Conservation (phyloP, 2,888 invertebrate species). For the Frankliniella fusca region DNA sequence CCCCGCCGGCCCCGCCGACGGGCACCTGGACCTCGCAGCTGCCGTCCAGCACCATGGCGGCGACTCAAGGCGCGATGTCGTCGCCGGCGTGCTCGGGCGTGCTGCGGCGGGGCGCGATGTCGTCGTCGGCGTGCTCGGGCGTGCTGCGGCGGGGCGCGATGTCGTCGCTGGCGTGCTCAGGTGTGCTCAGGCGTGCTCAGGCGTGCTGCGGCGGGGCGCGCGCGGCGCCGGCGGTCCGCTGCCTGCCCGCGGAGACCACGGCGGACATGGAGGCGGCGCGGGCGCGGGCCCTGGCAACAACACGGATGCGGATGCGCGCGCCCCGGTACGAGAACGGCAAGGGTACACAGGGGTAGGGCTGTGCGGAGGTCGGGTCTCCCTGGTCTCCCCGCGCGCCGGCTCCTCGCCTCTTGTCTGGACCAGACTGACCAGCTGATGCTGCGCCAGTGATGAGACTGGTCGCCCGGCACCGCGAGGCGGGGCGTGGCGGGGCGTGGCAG, state of each 20-base stretch:
- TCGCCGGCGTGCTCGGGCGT: background rate
- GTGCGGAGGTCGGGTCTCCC: too few relatives aligned
- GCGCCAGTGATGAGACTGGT: too few relatives aligned
- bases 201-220: background rate
- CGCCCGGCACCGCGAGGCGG: too few relatives aligned
- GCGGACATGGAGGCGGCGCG: background rate
- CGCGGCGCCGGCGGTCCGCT: too few relatives aligned
- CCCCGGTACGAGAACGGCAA: too few relatives aligned
- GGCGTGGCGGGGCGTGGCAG: too few relatives aligned
- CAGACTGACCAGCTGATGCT: too few relatives aligned
- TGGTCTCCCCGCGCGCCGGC: too few relatives aligned
- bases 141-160: background rate
- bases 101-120: background rate
- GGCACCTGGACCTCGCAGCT: constrained; percentile 1
- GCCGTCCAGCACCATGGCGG: constrained; percentile 7
- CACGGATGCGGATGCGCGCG: too few relatives aligned
- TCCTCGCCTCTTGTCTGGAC: too few relatives aligned
- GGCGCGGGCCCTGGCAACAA: background rate
- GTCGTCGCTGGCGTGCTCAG: background rate
- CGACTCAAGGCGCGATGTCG: background rate
- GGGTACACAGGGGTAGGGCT: too few relatives aligned
- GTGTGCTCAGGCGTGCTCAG: background rate
- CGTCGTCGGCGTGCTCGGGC: background rate
- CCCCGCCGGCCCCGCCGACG: background rate
- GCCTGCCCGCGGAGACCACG: background rate